Conservation (phyloP, 2,797 vertebrate genomes). For the Iguana delicatissima region DNA sequence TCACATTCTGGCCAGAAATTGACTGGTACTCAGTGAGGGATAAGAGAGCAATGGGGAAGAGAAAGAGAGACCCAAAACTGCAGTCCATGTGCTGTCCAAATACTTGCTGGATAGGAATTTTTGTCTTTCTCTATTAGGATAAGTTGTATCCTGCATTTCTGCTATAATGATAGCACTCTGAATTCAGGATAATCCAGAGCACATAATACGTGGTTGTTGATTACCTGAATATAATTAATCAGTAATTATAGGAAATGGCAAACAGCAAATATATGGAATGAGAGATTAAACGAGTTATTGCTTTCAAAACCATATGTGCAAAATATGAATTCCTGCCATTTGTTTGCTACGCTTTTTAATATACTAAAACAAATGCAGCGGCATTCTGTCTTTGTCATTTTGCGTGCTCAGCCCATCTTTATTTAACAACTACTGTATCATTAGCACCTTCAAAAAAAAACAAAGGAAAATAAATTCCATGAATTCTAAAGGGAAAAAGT, state of each 20-base stretch:
- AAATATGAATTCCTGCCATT: not conserved
- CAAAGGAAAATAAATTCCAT: constrained; percentile 15
- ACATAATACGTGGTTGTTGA: constrained; percentile 31
- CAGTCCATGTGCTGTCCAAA: not conserved
- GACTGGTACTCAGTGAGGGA: too few species aligned
- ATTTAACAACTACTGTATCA: constrained; percentile 19
- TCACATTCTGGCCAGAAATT: too few species aligned
- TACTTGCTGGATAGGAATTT: not conserved
- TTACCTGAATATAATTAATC: constrained; percentile 15
- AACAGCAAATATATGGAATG: constrained; percentile 52
- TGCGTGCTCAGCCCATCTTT: constrained; percentile 38
- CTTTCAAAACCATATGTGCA: constrained; percentile 32
- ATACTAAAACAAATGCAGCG: constrained; percentile 49
- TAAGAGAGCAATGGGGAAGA: not conserved
- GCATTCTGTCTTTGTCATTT: constrained; percentile 38
- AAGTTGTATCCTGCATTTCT: not conserved
- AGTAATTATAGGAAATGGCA: constrained; percentile 36
- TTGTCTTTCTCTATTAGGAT: not conserved
- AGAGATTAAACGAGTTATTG: constrained; percentile 52
- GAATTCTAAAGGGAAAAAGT: not conserved
- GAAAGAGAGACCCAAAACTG: not conserved
- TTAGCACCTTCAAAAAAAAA: not conserved
- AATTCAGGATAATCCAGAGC: not conserved
- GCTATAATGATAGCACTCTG: not conserved
- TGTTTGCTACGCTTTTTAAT: constrained; percentile 49